Evolutionary conservation across 2,113 vertebrate genomes (phyloP).

Genomic region (Cricetomys ansorgei): DNA sequence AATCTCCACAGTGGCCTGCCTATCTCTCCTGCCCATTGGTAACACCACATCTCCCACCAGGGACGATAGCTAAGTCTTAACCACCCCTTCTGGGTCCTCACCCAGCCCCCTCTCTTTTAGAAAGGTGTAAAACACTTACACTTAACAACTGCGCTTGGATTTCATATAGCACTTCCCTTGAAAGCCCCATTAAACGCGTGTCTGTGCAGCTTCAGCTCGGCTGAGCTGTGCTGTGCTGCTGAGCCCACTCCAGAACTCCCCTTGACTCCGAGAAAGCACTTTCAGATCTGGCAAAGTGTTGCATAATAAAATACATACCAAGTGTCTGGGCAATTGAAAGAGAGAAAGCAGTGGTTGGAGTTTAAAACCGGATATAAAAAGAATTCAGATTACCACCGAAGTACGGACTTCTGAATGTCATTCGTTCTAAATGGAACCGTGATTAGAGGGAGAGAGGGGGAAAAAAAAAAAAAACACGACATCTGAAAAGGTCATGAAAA

Average conservation of each 20-base stretch:
- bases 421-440: conserved; percentile 74
- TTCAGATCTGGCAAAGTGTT: conserved; percentile 53
- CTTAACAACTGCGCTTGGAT: too few relatives aligned
- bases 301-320: conserved; percentile 68
- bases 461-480: conserved; percentile 41
- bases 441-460: conserved; percentile 59
- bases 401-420: conserved; percentile 70
- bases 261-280: conserved; percentile 20
- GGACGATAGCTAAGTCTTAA: neutral
- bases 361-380: conserved; percentile 72
- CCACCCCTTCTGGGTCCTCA: neutral
- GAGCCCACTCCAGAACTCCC: neutral
- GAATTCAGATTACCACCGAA: conserved; percentile 71
- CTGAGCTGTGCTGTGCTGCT: neutral
- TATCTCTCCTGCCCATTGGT: neutral
- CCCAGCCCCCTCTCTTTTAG: neutral
- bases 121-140: conserved; percentile 20
- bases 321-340: conserved; percentile 65
- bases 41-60: neutral
- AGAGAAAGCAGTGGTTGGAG: conserved; percentile 67
- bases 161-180: conserved; percentile 26
- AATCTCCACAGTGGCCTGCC: neutral
- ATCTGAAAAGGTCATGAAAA: conserved; percentile 71
- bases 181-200: conserved; percentile 48
- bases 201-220: neutral